Conservation (phyloP, 2,797 vertebrate species). For the Enteromius mattozi region DNA sequence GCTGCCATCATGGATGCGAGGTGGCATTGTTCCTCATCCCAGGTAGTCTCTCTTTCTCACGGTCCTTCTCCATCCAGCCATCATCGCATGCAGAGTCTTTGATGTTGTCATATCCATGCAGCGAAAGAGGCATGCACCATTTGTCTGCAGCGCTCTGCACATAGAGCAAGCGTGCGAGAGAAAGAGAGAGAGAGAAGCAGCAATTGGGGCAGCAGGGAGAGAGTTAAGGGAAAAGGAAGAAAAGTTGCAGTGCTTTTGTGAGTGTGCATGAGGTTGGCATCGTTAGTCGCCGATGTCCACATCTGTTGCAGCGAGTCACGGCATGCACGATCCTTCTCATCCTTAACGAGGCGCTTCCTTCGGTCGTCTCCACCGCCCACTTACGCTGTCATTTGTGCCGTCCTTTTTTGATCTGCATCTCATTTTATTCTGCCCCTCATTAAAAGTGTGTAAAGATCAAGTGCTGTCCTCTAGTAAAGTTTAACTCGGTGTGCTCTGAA, state of each 20-base stretch:
- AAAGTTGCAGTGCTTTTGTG: conserved; percentile 55
- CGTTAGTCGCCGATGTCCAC: not conserved
- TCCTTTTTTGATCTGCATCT: conserved; percentile 11
- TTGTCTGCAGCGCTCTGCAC: conserved; percentile 59
- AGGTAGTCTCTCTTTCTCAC: conserved; percentile 88
- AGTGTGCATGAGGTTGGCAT: conserved; percentile 11
- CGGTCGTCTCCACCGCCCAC: not conserved
- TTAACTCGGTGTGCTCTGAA: conserved; percentile 1
- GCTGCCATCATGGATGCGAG: conserved; percentile 89
- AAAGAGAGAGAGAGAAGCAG: conserved; percentile 49
- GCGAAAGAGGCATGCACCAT: conserved; percentile 58
- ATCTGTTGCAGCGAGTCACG: not conserved
- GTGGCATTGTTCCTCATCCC: conserved; percentile 91
- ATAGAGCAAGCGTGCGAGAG: conserved; percentile 27
- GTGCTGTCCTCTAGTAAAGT: conserved; percentile 30
- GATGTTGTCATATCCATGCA: conserved; percentile 61
- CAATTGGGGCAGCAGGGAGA: conserved; percentile 50
- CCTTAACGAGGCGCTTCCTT: not conserved
- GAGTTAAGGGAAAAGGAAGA: conserved; percentile 55
- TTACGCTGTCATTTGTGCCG: not conserved
- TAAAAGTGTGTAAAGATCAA: conserved; percentile 32
- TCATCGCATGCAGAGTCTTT: conserved; percentile 83
- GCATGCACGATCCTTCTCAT: conserved; percentile 14
- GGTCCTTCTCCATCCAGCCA: conserved; percentile 78
- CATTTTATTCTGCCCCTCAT: not conserved